These are phyloP conservation scores for Hirundo rustica DNA, from an alignment of 2,797 vertebrate species.

Conservation along the genomic window DNA sequence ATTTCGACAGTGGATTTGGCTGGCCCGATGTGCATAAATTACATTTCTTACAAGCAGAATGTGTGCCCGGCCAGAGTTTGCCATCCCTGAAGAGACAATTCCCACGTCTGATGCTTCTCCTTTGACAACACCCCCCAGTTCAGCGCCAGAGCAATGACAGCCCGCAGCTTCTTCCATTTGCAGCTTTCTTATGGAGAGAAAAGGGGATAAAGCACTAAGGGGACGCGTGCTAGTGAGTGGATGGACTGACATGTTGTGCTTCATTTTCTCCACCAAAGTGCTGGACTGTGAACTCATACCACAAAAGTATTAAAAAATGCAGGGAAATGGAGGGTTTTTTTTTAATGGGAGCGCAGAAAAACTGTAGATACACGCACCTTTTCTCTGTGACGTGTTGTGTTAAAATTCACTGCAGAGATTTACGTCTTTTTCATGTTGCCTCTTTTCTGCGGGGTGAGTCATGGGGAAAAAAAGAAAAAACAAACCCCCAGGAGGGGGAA, in stretches of 20 bases:
- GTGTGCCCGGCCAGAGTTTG: background rate
- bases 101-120: background rate
- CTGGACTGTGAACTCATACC: background rate
- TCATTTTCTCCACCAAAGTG: background rate
- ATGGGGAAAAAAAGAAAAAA: background rate
- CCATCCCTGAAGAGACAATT: background rate
- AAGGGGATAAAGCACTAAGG: background rate
- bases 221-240: background rate
- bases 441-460: background rate
- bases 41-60: background rate
- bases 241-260: background rate
- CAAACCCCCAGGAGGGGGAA: background rate
- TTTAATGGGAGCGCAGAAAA: background rate
- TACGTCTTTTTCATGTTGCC: background rate
- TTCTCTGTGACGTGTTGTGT: background rate
- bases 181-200: background rate
- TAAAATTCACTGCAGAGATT: background rate
- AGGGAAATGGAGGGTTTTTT: background rate
- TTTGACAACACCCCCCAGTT: fast-evolving
- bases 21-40: constrained; percentile 8
- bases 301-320: background rate
- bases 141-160: background rate
- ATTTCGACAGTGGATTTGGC: background rate
- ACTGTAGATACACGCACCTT: background rate
- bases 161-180: background rate